These are phyloP conservation scores for Calliscelio sp. DNA, from an alignment of 2,888 invertebrate genomes.

Conservation along the genomic window DNA sequence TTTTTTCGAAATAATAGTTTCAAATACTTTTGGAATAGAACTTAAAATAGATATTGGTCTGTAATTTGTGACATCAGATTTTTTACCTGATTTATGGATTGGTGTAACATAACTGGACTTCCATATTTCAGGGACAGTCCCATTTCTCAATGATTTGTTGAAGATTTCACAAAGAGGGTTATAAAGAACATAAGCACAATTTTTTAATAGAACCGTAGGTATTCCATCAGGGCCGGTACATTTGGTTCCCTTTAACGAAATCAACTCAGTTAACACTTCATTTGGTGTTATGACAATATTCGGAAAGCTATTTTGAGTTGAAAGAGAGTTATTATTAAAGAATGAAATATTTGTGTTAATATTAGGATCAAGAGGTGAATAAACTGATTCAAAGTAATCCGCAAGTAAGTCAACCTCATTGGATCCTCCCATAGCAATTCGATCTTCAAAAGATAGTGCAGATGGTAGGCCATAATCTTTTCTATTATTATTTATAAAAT, in stretches of 20 bases:
- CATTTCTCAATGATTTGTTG: not conserved
- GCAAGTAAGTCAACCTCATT: too few species aligned
- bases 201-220: not conserved
- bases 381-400: too few species aligned
- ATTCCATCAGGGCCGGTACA: not conserved
- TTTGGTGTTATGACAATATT: too few species aligned
- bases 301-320: too few species aligned
- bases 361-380: too few species aligned
- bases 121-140: not conserved
- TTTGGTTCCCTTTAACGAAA: not conserved
- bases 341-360: too few species aligned
- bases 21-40: constrained; percentile 7
- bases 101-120: constrained; percentile 6
- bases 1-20: not conserved
- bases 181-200: not conserved
- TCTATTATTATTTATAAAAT: too few species aligned
- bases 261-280: not conserved
- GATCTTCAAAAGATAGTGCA: too few species aligned
- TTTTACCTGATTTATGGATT: constrained; percentile 7
- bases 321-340: too few species aligned
- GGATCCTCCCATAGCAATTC: too few species aligned
- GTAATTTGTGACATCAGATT: not conserved
- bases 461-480: too few species aligned
- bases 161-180: too few species aligned
- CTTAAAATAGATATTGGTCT: constrained; percentile 14